Percentiles rank a stretch among this genome's conserved stretches.
Evolutionary conservation across 2,113 vertebrate genomes (phyloP).

Genomic region (Bufo bufo): DNA sequence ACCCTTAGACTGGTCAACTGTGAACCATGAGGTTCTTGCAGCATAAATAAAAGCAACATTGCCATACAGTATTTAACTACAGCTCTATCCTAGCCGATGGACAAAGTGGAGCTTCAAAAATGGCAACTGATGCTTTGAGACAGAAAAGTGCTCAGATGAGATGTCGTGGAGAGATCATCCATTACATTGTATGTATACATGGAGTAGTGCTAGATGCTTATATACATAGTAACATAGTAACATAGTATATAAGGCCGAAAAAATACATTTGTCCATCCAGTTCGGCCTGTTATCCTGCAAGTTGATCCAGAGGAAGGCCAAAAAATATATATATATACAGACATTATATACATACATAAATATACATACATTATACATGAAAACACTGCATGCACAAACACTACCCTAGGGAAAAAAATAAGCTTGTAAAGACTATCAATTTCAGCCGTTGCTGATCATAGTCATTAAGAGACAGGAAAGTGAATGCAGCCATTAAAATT

Average conservation of each 20-base stretch:
- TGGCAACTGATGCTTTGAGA: not conserved
- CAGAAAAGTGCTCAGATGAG: not conserved
- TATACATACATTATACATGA: not conserved
- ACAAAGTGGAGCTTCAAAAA: not conserved
- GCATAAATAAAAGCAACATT: not conserved
- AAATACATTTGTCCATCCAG: too few relatives aligned
- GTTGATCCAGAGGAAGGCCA: too few relatives aligned
- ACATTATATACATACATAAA: too few relatives aligned
- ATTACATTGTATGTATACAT: not conserved
- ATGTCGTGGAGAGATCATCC: not conserved
- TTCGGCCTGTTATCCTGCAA: too few relatives aligned
- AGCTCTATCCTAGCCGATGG: not conserved
- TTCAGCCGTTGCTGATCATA: conserved; percentile 29
- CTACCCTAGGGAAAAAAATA: not conserved
- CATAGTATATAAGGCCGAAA: too few relatives aligned
- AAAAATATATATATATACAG: too few relatives aligned
- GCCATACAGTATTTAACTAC: not conserved
- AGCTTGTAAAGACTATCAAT: conserved; percentile 22
- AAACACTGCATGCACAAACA: not conserved
- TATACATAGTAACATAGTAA: too few relatives aligned
- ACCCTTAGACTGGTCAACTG: too few relatives aligned
- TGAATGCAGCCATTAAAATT: conserved; percentile 39
- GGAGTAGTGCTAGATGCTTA: not conserved
- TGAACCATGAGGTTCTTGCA: too few relatives aligned
- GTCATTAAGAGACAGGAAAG: conserved; percentile 16